Evolutionary conservation across 2,888 invertebrate genomes (phyloP), one percentile per base, ranked within the genome.

Genomic region (Glyphotaelius pellucidus): DNA sequence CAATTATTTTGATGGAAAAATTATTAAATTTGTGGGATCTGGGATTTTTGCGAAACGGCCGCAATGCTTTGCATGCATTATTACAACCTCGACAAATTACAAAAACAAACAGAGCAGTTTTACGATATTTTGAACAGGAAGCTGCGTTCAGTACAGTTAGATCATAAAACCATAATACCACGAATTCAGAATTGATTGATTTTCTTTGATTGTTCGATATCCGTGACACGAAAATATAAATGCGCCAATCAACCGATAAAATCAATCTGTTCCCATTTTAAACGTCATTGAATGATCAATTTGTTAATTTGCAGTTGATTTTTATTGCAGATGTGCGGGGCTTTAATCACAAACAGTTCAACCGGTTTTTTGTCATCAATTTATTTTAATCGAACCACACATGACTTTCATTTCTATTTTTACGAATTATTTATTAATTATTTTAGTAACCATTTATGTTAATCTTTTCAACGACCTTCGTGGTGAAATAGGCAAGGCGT

Each of bases 131-230:
- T 67, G 7, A 67, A 19, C 19, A 9, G 9, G 7, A 7, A 25
- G 2, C 67, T 25, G 67, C 25, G n/a, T 67, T 9, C 67, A 25
- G n/a, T n/a, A 67, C 67, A 67, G 67, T n/a, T 25, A 67, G 7
- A 9, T 67, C 25, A 67, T 67, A 25, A 25, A 25, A 67, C 9
- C 9, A 9, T n/a, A n/a, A n/a, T 67, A 25, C 90, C 91, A 87
- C 90, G 90, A 80, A 90, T 88, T 67, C 47, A 47, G 30, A 38
- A 79, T 89, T 93, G 92, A 93, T 92, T 93, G 92, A 93, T 93
- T 93, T 89, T 88, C 90, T 91, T 91, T 92, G 92, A 93, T 93
- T 91, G 89, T 90, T 81, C 90, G 83, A 30, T 79, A 79, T 89
- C 84, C 79, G 88, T 88, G 88, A 88, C 86, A 79, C 47, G 67